These are phyloP conservation scores for Rhinolophus sinicus DNA, from an alignment of 2,113 vertebrate genomes.

Conservation along the genomic window DNA sequence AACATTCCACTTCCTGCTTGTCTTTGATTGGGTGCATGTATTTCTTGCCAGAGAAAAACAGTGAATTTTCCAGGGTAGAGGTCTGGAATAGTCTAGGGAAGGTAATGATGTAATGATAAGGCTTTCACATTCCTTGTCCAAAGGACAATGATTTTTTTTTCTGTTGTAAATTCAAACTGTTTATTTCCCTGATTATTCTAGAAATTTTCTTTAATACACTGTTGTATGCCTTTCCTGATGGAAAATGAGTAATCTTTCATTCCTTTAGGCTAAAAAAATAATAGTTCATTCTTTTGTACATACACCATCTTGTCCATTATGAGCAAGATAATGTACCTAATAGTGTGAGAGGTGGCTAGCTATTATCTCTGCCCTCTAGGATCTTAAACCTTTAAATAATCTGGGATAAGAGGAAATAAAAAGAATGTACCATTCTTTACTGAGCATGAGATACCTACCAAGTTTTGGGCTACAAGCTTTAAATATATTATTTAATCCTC, in stretches of 20 bases:
- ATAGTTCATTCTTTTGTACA: not conserved
- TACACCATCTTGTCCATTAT: not conserved
- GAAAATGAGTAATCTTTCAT: not conserved
- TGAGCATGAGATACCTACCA: not conserved
- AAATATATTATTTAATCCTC: not conserved
- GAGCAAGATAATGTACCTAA: not conserved
- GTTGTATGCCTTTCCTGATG: not conserved
- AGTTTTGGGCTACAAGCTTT: not conserved
- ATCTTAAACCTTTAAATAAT: not conserved
- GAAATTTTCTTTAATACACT: not conserved
- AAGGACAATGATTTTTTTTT: not conserved
- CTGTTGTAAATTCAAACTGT: not conserved
- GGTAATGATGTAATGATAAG: not conserved
- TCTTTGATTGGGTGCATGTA: slow-evolving; percentile 44
- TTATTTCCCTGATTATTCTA: slow-evolving; percentile 33
- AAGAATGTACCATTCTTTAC: not conserved
- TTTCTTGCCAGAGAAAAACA: slow-evolving; percentile 36
- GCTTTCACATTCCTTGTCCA: not conserved
- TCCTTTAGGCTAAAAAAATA: not conserved
- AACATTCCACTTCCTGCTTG: slow-evolving; percentile 45
- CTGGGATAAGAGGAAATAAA: not conserved
- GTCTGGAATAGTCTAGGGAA: not conserved
- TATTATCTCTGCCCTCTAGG: not conserved
- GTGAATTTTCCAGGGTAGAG: not conserved
- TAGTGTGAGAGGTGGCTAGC: not conserved